These are phyloP conservation scores for Brachyhypopomus gauderio DNA, from an alignment of 2,113 vertebrate genomes.

Conservation along the genomic window DNA sequence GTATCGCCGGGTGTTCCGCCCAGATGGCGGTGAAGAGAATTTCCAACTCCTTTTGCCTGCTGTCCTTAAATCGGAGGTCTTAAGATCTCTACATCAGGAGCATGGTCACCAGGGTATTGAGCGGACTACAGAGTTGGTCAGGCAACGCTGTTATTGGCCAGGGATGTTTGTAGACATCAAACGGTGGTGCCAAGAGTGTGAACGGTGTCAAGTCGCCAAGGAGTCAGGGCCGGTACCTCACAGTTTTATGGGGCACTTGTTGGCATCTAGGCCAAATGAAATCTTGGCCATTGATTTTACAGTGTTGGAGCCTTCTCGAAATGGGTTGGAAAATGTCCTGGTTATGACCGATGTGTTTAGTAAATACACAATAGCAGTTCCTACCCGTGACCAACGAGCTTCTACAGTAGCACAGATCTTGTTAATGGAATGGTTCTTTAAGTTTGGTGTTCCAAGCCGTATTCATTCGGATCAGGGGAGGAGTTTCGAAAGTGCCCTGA, in stretches of 20 bases:
- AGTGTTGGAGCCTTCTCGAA: not conserved
- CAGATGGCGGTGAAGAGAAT: not conserved
- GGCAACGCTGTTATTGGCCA: too few relatives aligned
- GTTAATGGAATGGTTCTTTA: not conserved
- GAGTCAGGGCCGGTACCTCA: too few relatives aligned
- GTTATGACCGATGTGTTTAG: constrained; percentile 17
- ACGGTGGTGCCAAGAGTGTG: too few relatives aligned
- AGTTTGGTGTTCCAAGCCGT: not conserved
- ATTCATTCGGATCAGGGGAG: not conserved
- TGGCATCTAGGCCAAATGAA: too few relatives aligned
- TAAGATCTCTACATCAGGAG: not conserved
- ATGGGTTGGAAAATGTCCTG: constrained; percentile 3
- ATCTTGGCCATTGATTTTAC: constrained; percentile 32
- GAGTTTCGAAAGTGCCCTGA: not conserved
- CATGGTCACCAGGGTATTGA: constrained; percentile 3
- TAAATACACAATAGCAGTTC: not conserved
- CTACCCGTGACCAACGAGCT: not conserved
- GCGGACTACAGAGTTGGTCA: not conserved
- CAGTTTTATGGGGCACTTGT: too few relatives aligned
- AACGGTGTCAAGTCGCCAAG: too few relatives aligned
- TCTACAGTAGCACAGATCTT: not conserved
- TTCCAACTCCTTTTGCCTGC: not conserved
- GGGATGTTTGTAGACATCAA: not conserved
- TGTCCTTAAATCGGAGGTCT: not conserved
- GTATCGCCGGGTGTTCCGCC: not conserved